Conservation (phyloP, 2,888 invertebrate species). For the Exocentrus adspersus region DNA sequence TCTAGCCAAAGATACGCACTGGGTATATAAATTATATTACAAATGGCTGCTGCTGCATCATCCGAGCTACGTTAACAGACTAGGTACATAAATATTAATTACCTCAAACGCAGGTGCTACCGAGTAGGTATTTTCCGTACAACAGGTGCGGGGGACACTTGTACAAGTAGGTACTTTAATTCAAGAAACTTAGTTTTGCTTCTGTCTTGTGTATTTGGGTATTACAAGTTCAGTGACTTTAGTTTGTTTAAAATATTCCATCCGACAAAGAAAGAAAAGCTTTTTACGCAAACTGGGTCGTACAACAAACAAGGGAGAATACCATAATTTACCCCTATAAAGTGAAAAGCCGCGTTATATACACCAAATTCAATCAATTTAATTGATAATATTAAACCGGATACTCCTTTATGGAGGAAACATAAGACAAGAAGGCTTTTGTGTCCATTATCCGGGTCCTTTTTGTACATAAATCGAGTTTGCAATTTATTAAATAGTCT, state of each 20-base stretch:
- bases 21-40: too few relatives aligned
- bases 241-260: background rate
- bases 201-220: too few relatives aligned
- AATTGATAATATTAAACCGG: conserved; percentile 6
- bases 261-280: background rate
- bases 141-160: background rate
- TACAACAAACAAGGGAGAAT: background rate
- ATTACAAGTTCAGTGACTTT: too few relatives aligned
- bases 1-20: too few relatives aligned
- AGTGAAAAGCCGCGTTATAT: background rate
- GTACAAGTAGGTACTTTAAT: too few relatives aligned
- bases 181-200: too few relatives aligned
- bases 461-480: conserved; percentile 18
- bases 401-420: conserved; percentile 7
- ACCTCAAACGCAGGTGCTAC: background rate
- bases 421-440: conserved; percentile 8
- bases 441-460: conserved; percentile 16
- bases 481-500: conserved; percentile 31
- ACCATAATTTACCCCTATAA: background rate
- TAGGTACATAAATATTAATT: background rate
- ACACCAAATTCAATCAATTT: conserved; percentile 1
- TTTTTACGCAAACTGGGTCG: background rate
- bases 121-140: background rate
- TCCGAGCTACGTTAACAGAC: too few relatives aligned
- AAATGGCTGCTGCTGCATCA: too few relatives aligned